phyloP scores from a whole-genome alignment of 2,888 invertebrate species.

The Gnatocerus cornutus region DNA sequence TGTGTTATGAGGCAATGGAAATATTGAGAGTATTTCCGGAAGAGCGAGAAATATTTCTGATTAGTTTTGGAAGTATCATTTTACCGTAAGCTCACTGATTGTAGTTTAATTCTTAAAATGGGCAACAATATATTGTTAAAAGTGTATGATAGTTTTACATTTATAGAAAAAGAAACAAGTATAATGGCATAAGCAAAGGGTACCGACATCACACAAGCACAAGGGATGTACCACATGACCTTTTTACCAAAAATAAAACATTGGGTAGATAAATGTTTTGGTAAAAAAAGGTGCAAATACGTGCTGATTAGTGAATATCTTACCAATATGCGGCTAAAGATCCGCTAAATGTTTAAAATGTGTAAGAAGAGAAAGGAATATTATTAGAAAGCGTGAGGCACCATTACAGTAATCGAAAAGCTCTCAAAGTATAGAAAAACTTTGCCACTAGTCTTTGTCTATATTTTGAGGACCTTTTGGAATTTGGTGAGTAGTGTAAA shows the following conservation, averaged over 20 bases:
- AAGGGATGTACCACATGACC: conserved; percentile 45
- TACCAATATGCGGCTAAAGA: conserved; percentile 68
- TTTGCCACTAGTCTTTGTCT: neutral
- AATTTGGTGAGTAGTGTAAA: conserved; percentile 36
- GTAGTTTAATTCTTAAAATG: neutral
- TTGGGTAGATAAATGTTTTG: conserved; percentile 30
- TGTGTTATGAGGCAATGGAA: neutral
- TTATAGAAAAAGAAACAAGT: conserved; percentile 29
- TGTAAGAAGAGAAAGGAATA: conserved; percentile 65
- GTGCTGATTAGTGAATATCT: conserved; percentile 63
- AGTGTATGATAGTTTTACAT: conserved; percentile 5
- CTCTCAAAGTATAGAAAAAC: conserved; percentile 25
- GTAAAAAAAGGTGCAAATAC: conserved; percentile 50
- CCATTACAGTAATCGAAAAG: conserved; percentile 46
- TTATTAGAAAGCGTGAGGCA: conserved; percentile 60
- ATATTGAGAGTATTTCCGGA: no score
- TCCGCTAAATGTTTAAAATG: conserved; percentile 67
- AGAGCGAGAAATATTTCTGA: no score
- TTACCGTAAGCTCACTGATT: neutral
- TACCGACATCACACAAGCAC: conserved; percentile 52
- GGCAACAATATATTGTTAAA: neutral
- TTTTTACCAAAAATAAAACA: conserved; percentile 43
- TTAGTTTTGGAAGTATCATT: neutral
- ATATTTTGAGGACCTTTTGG: conserved; percentile 21
- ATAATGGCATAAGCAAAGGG: conserved; percentile 41